phyloP scores from a whole-genome alignment of 2,797 vertebrate species.

The Coilia nasus region DNA sequence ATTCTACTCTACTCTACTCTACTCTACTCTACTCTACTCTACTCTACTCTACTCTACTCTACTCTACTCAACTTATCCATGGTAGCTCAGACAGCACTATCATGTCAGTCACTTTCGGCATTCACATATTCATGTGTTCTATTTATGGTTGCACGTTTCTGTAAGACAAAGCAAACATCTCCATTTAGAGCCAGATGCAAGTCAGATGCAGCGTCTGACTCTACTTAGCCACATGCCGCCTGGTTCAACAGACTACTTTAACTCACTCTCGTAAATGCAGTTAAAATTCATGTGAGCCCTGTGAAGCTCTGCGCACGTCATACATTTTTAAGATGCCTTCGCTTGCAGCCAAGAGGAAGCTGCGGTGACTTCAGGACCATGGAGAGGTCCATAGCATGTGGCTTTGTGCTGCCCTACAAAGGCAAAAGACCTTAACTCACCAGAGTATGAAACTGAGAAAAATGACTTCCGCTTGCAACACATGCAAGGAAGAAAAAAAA shows the following conservation, averaged over 20 bases:
- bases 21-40: too few relatives aligned
- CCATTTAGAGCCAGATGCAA: slow-evolving; percentile 6
- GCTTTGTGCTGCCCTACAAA: too few relatives aligned
- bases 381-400: slow-evolving; percentile 61
- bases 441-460: too few relatives aligned
- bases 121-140: slow-evolving; percentile 2
- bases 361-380: slow-evolving; percentile 63
- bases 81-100: background rate
- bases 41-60: too few relatives aligned
- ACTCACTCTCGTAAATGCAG: background rate
- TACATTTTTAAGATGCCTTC: slow-evolving; percentile 10
- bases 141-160: background rate
- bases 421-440: too few relatives aligned
- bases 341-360: background rate
- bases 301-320: background rate
- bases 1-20: too few relatives aligned
- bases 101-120: background rate
- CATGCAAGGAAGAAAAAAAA: too few relatives aligned
- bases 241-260: background rate
- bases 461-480: too few relatives aligned
- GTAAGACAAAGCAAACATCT: slow-evolving; percentile 2
- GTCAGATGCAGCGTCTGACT: background rate
- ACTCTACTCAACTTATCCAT: too few relatives aligned
- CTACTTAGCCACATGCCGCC: background rate
- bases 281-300: background rate